Percentiles rank a stretch among this genome's conserved stretches.
These are phyloP conservation scores for Pterois miles DNA, from an alignment of 2,797 vertebrate genomes.

Conservation along the genomic window DNA sequence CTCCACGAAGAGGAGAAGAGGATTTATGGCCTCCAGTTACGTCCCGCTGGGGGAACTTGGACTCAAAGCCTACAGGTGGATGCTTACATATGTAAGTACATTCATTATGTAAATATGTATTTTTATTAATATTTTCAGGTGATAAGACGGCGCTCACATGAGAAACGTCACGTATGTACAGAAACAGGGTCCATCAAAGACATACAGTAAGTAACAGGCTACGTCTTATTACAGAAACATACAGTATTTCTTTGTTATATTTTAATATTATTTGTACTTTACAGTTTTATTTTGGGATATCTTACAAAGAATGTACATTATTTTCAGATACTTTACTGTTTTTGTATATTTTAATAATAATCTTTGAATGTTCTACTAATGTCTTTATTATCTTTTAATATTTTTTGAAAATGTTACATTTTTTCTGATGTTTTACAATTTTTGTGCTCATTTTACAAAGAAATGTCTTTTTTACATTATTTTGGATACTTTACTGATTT, in stretches of 20 bases:
- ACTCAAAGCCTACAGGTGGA: not conserved
- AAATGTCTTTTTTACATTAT: too few species aligned
- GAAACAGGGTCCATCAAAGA: too few species aligned
- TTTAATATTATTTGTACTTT: too few species aligned
- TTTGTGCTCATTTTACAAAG: too few species aligned
- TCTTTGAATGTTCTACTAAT: not conserved
- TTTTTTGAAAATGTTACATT: too few species aligned
- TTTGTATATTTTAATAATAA: not conserved
- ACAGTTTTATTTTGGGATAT: too few species aligned
- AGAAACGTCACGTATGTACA: not conserved
- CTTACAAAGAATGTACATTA: too few species aligned
- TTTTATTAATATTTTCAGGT: not conserved
- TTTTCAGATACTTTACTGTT: not conserved
- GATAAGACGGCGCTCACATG: not conserved
- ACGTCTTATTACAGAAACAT: not conserved
- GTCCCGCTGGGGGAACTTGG: not conserved
- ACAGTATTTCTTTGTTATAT: too few species aligned
- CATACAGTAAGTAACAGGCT: not conserved
- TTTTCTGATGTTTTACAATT: too few species aligned
- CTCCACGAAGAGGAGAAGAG: not conserved
- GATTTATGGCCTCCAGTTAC: not conserved
- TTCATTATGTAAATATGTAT: not conserved
- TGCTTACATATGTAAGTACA: not conserved
- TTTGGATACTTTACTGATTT: not conserved
- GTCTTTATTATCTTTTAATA: not conserved